These are phyloP conservation scores for Callocephalon fimbriatum DNA, from an alignment of 2,113 vertebrate genomes.

Conservation along the genomic window DNA sequence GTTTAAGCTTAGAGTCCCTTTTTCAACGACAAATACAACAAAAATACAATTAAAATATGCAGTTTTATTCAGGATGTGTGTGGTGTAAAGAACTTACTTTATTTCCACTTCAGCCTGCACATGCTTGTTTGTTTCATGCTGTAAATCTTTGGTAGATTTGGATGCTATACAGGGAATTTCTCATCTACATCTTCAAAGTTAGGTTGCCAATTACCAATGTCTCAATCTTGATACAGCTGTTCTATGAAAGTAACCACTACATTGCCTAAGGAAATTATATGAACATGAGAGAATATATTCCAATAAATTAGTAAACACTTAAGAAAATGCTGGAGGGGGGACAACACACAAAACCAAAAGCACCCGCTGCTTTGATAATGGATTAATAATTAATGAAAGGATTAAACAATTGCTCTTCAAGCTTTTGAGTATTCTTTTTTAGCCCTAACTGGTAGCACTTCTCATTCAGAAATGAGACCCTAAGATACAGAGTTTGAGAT, in stretches of 20 bases:
- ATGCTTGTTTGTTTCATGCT: not conserved
- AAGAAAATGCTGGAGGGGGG: not conserved
- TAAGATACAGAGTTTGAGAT: not conserved
- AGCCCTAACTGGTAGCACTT: not conserved
- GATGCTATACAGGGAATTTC: not conserved
- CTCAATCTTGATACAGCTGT: not conserved
- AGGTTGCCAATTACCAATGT: not conserved
- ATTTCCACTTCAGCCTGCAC: not conserved
- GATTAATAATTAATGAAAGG: not conserved
- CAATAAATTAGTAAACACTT: not conserved
- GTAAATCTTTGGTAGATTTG: not conserved
- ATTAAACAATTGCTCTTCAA: not conserved
- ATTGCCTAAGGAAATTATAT: not conserved
- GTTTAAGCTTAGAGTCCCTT: not conserved
- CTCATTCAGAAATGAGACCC: not conserved
- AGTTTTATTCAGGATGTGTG: not conserved
- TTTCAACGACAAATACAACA: not conserved
- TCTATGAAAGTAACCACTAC: not conserved
- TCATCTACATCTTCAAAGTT: not conserved
- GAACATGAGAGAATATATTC: not conserved
- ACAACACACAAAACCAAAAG: not conserved
- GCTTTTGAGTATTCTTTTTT: not conserved
- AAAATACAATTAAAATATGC: not conserved
- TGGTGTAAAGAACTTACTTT: not conserved
- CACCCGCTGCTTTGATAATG: not conserved